Conservation (phyloP, 2,113 vertebrate genomes). For the Phylloscopus whistleri region DNA sequence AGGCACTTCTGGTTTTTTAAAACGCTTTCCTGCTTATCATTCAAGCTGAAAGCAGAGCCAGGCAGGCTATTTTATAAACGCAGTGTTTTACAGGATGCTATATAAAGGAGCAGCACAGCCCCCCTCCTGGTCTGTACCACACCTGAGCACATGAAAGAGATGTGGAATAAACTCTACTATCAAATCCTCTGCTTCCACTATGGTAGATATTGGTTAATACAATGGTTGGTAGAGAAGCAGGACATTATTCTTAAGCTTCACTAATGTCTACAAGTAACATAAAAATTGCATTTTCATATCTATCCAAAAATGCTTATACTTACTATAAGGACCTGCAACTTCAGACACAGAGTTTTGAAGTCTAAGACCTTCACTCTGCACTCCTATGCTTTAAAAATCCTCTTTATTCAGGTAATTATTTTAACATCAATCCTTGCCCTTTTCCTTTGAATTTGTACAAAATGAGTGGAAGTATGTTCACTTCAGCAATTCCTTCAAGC, state of each 20-base stretch:
- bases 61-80: neutral
- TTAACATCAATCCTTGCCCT: neutral
- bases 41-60: neutral
- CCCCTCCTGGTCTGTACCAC: neutral
- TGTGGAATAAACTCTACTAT: neutral
- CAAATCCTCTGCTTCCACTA: neutral
- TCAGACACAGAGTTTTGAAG: neutral
- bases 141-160: neutral
- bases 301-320: neutral
- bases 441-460: neutral
- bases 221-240: neutral
- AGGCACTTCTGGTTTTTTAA: neutral
- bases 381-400: neutral
- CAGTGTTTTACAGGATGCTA: neutral
- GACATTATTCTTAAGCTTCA: neutral
- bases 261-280: neutral
- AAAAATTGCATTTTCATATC: neutral
- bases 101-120: neutral
- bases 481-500: neutral
- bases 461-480: neutral
- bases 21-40: neutral
- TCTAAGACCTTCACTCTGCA: neutral
- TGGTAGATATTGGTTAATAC: fast-evolving
- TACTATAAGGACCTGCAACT: neutral
- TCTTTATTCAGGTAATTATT: neutral